Percentiles rank a stretch among this genome's conserved stretches.
Evolutionary conservation across 2,888 invertebrate species (phyloP).

Genomic region (Aporophyla nigra): DNA sequence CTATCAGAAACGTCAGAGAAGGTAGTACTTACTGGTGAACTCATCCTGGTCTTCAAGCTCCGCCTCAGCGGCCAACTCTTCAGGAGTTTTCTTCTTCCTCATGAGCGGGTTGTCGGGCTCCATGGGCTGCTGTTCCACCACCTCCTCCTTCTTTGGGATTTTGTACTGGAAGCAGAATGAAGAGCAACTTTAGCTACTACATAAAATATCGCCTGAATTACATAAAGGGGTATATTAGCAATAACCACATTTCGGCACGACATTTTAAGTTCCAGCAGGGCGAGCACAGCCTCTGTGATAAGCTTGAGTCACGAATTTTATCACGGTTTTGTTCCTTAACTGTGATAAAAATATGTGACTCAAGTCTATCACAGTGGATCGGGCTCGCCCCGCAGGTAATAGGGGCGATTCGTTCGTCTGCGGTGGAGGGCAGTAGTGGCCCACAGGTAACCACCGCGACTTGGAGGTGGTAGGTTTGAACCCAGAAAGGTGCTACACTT

Average conservation of each 20-base stretch:
- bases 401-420: not conserved
- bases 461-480: too few species aligned
- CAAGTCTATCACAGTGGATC: too few species aligned
- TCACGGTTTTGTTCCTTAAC: too few species aligned
- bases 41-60: slow-evolving; percentile 98
- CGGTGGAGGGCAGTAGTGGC: too few species aligned
- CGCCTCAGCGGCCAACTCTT: slow-evolving; percentile 98
- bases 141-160: slow-evolving; percentile 99
- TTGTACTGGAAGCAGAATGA: slow-evolving; percentile 95
- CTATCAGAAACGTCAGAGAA: not conserved
- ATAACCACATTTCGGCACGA: not conserved
- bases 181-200: slow-evolving; percentile 4
- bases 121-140: slow-evolving; percentile 94
- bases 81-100: slow-evolving; percentile 99
- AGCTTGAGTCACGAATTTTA: too few species aligned
- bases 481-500: too few species aligned
- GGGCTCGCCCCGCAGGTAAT: not conserved
- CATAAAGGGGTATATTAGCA: too few species aligned
- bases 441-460: too few species aligned
- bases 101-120: slow-evolving; percentile 98
- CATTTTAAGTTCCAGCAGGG: not conserved
- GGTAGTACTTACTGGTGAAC: slow-evolving; percentile 95
- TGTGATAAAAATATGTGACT: too few species aligned
- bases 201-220: not conserved
- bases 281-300: too few species aligned